Evolutionary conservation across 1,140 invertebrate species (phyloP).

Genomic region (Aphidius ervi): DNA sequence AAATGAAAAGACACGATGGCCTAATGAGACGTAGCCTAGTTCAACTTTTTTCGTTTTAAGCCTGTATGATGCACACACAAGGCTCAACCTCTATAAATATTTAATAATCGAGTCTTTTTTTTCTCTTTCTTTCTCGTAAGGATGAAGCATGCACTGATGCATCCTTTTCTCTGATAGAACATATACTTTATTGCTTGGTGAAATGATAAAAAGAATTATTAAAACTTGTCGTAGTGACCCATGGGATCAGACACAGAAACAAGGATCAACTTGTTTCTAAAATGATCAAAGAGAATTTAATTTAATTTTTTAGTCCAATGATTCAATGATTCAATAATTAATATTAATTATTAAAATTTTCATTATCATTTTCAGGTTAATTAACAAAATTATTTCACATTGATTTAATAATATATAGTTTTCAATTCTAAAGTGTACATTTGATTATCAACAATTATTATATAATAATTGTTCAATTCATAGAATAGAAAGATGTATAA

Average conservation of each 20-base stretch:
- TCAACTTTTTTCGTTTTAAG: conserved; percentile 3
- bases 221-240: conserved; percentile 28
- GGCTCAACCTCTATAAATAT: conserved; percentile 18
- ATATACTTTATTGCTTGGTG: conserved; percentile 4
- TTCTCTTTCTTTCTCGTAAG: background rate
- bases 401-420: too few relatives aligned
- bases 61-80: conserved; percentile 3
- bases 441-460: too few relatives aligned
- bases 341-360: too few relatives aligned
- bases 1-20: conserved; percentile 6
- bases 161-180: conserved; percentile 2
- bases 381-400: too few relatives aligned
- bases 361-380: too few relatives aligned
- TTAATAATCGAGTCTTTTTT: conserved; percentile 22
- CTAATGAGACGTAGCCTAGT: conserved; percentile 32
- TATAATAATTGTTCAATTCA: too few relatives aligned
- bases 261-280: conserved; percentile 23
- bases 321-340: too few relatives aligned
- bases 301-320: background rate
- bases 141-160: conserved; percentile 4
- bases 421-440: too few relatives aligned
- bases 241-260: conserved; percentile 13
- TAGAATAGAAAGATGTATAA: too few relatives aligned
- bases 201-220: conserved; percentile 42
- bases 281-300: conserved; percentile 29